These are phyloP conservation scores for Zosterops borbonicus DNA, from an alignment of 2,113 vertebrate species.

Conservation along the genomic window DNA sequence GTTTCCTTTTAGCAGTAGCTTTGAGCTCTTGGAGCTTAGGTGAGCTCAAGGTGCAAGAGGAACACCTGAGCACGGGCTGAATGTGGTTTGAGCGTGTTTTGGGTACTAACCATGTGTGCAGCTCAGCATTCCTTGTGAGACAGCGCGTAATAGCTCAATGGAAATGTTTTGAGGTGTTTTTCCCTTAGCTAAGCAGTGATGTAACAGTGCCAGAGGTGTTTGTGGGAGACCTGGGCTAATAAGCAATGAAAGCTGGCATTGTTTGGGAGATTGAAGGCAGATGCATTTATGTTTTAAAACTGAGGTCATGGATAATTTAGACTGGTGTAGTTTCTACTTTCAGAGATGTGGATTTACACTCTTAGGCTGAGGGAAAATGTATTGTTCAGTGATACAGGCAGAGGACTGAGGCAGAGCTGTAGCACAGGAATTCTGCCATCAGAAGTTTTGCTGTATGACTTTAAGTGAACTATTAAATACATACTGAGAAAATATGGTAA, in stretches of 20 bases:
- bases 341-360: background rate
- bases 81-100: rapidly evolving
- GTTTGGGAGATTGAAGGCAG: background rate
- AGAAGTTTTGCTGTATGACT: background rate
- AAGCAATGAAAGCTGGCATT: constrained; percentile 44
- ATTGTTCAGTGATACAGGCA: background rate
- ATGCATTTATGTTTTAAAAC: constrained; percentile 40
- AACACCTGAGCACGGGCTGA: rapidly evolving
- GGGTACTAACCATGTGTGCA: background rate
- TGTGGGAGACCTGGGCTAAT: constrained; percentile 38
- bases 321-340: background rate
- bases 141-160: background rate
- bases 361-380: rapidly evolving
- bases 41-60: background rate
- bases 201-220: constrained; percentile 31
- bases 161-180: constrained; percentile 26
- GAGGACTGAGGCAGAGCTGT: background rate
- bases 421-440: background rate
- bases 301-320: constrained; percentile 46
- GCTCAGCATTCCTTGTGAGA: background rate
- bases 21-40: background rate
- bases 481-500: background rate
- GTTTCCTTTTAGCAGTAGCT: background rate
- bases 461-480: background rate
- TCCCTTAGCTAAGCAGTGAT: constrained; percentile 23